Base-by-base conservation (phyloP, 2,888 invertebrate genomes). In the Escarpia spicata region DNA sequence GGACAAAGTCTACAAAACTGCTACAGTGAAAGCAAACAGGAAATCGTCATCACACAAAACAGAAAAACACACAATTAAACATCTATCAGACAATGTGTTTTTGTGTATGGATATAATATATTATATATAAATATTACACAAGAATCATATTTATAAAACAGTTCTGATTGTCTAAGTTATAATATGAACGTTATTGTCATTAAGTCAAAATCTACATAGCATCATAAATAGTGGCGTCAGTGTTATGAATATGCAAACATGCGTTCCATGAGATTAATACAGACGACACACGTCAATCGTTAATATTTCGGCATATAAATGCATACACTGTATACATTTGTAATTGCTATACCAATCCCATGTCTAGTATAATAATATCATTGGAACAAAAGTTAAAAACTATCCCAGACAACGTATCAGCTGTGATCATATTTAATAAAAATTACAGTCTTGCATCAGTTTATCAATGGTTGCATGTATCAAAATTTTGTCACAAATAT, bases 91-190 rank as follows among this genome's bases (percentile, higher is more conserved):
- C 75, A 75, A 75, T 26, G 26, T 75, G 26, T 6, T 9, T 52
- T 52, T 52, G n/a, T 75, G 75, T 75, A 75, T 75, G 75, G 75
- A 75, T 75, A 75, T 75, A 75, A 75, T 75, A 75, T 75, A 26
- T 75, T 6, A 26, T 75, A 75, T 75, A 75, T 75, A 75, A 26
- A 75, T 75, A 75, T 75, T 26, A 75, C 19, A 75, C 75, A 75
- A 19, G 75, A 75, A 75, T 75, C 75, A 26, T 75, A 75, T 75
- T 75, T 75, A 75, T 75, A 75, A 75, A 75, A 75, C 75, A 75
- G 75, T 75, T 26, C 75, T 75, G 75, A 75, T 75, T 75, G 75
- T 75, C 75, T 75, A 75, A n/a, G 26, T 75, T 75, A 75, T 75
- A 75, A 75, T 75, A 19, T 75, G 75, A 26, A 75, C 75, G 75